Base-by-base conservation (phyloP, 2,888 invertebrate genomes). In the Dendrolimus pini region DNA sequence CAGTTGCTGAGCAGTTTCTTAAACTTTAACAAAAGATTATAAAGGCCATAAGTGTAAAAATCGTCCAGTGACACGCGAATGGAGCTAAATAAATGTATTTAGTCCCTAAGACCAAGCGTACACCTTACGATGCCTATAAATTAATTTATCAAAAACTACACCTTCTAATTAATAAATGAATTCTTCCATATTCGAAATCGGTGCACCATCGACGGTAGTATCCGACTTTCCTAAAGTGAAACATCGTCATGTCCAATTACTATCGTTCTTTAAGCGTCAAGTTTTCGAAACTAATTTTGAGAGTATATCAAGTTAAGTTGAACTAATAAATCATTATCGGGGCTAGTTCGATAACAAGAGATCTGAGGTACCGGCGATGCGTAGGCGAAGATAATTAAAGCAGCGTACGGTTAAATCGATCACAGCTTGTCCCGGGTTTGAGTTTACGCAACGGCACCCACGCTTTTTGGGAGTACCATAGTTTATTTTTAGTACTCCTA, bases 241-340 rank as follows among this genome's bases (percentile, higher is more conserved):
- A 47, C 47, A 47, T 47, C 47, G 47, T 47, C 47, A 47, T 47
- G 47, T 47, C 47, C 47, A 47, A 47, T 47, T 47, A 47, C 47
- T 47, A 47, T 47, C 47, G 47, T 9, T 47, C 12, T 47, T 47
- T 47, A 47, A 47, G 47, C 47, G 47, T 47, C 47, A 47, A 47
- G 47, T 47, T 47, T 47, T 47, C 47, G 47, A 47, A 47, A 47
- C 47, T 47, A 47, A 47, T 47, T 47, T 47, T 47, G 47, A 47
- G 47, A 47, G 47, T 47, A 47, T 47, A 47, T 47, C 47, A 47
- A 47, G 47, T 57, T 55, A 57, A 59, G 56, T 59, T 55, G 59
- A 65, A 65, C 68, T 65, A 66, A 72, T 72, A 72, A 70, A 69
- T 71, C 70, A 72, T 69, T 67, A 68, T 64, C 59, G 47, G 47